These are phyloP conservation scores for Anabas testudineus DNA, from an alignment of 2,797 vertebrate genomes.

Conservation along the genomic window DNA sequence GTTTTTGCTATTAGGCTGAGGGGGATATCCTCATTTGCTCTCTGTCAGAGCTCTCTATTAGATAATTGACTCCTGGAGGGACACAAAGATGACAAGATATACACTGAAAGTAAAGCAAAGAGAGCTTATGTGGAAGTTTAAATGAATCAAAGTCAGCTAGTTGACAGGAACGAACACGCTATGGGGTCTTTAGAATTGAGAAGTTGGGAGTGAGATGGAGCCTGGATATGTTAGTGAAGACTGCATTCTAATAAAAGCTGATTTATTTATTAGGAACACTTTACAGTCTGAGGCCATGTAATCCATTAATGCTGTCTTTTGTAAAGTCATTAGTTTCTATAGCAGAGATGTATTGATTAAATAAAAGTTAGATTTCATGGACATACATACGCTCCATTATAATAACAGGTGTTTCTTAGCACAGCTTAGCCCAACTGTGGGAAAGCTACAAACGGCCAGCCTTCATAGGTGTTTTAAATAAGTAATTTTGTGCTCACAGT, in stretches of 20 bases:
- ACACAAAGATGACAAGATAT: slow-evolving; percentile 49
- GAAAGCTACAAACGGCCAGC: neutral
- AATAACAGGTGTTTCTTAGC: neutral
- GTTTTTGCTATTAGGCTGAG: slow-evolving; percentile 61
- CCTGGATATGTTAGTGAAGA: slow-evolving; percentile 8
- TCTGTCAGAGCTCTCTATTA: slow-evolving; percentile 65
- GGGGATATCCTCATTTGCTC: slow-evolving; percentile 70
- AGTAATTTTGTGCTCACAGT: slow-evolving; percentile 12
- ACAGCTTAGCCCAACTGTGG: neutral
- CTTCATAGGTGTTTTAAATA: neutral
- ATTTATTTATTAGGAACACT: neutral
- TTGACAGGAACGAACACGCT: slow-evolving; percentile 4
- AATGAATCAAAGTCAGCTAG: slow-evolving; percentile 59
- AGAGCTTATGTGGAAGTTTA: slow-evolving; percentile 34
- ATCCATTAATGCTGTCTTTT: neutral
- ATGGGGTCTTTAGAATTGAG: slow-evolving; percentile 8
- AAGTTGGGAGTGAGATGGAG: slow-evolving; percentile 1
- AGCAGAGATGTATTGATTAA: neutral
- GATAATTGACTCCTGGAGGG: slow-evolving; percentile 77
- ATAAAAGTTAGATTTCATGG: neutral
- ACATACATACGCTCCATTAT: neutral
- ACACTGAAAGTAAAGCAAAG: slow-evolving; percentile 43
- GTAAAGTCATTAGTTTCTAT: neutral
- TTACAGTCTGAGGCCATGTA: neutral
- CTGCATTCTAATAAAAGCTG: neutral